Percentiles rank a stretch among this genome's conserved stretches.
Conservation (phyloP, 2,797 vertebrate genomes). For the Trichosurus vulpecula region DNA sequence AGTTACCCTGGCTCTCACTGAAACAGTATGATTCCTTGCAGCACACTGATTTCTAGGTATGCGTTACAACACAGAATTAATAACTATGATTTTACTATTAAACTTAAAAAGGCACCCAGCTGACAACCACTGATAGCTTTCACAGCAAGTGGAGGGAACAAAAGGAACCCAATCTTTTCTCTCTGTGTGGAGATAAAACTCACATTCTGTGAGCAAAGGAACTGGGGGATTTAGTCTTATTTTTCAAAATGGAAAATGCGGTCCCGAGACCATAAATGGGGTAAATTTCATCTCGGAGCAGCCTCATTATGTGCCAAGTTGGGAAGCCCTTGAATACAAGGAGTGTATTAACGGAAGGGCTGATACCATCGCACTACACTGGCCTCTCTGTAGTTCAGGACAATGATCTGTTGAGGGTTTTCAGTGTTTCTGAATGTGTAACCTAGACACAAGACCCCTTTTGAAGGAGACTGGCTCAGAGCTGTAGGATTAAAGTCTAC, state of each 20-base stretch:
- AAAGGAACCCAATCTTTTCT: constrained; percentile 45
- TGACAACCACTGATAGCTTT: constrained; percentile 38
- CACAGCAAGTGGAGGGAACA: constrained; percentile 46
- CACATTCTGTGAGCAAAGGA: constrained; percentile 53
- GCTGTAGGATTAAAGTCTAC: constrained; percentile 62
- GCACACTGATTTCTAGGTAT: background rate
- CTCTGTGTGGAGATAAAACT: constrained; percentile 46
- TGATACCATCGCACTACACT: constrained; percentile 77
- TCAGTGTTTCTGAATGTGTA: constrained; percentile 70
- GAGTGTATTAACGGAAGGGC: constrained; percentile 72
- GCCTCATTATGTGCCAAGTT: constrained; percentile 40
- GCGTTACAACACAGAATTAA: constrained; percentile 22
- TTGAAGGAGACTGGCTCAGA: constrained; percentile 52
- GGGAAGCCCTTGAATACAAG: constrained; percentile 70
- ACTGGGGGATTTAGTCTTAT: constrained; percentile 59
- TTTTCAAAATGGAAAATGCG: constrained; percentile 50
- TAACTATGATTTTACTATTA: constrained; percentile 53
- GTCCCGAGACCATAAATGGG: constrained; percentile 53
- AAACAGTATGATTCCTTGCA: background rate
- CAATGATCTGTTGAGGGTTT: constrained; percentile 72
- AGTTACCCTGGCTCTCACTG: background rate
- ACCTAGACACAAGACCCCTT: constrained; percentile 66
- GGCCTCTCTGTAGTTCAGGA: constrained; percentile 68
- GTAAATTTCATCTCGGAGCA: constrained; percentile 55
- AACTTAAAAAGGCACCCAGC: constrained; percentile 33